Percentiles rank a stretch among this genome's conserved stretches.
phyloP scores from a whole-genome alignment of 2,888 invertebrate species.

The Subacronicta megacephala region DNA sequence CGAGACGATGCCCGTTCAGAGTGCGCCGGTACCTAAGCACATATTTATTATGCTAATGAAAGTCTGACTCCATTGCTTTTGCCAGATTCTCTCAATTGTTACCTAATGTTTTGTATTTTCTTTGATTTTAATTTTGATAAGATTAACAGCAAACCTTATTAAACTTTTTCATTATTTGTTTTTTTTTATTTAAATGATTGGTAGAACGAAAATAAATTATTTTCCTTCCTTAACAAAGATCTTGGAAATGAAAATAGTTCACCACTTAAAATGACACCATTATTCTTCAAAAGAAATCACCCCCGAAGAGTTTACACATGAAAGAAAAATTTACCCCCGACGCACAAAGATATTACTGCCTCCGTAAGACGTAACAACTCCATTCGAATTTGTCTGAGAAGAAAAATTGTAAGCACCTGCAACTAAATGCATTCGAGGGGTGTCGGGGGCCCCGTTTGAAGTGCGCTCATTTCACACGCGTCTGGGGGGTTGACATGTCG shows the following conservation, averaged over 20 bases:
- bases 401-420: constrained; percentile 87
- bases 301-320: constrained; percentile 64
- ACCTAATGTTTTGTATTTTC: constrained; percentile 30
- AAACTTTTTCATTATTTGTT: constrained; percentile 1
- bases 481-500: constrained; percentile 75
- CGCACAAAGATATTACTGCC: constrained; percentile 63
- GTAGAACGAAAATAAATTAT: too few relatives aligned
- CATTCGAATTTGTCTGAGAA: constrained; percentile 81
- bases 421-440: constrained; percentile 83
- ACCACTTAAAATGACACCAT: constrained; percentile 55
- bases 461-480: constrained; percentile 82
- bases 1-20: constrained; percentile 64
- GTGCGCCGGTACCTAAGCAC: constrained; percentile 48
- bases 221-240: constrained; percentile 9
- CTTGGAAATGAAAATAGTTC: constrained; percentile 35
- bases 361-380: constrained; percentile 67
- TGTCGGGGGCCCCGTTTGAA: constrained; percentile 71
- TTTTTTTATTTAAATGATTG: not conserved
- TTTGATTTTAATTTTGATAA: constrained; percentile 31
- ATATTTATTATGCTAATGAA: constrained; percentile 84
- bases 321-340: constrained; percentile 57
- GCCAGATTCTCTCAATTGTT: constrained; percentile 56
- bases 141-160: constrained; percentile 10
- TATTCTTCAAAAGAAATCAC: constrained; percentile 64
- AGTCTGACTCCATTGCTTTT: constrained; percentile 65